phyloP scores from a whole-genome alignment of 2,113 vertebrate genomes.

The Zosterops lateralis region DNA sequence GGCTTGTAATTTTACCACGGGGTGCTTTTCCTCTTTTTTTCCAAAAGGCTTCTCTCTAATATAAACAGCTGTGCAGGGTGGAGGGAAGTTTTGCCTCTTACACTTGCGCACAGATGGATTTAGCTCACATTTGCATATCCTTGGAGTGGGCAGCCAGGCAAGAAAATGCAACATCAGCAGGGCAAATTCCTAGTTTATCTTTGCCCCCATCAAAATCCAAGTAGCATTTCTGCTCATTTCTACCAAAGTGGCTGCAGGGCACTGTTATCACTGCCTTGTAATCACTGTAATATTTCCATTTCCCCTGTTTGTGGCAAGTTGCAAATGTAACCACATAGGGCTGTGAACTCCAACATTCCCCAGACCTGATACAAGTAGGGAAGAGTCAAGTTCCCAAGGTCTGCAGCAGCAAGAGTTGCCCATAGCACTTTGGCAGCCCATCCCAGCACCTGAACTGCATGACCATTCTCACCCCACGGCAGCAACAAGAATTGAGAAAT shows the following conservation, averaged over 20 bases:
- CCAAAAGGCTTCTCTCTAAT: background rate
- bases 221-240: background rate
- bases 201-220: background rate
- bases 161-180: background rate
- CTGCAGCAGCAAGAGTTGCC: background rate
- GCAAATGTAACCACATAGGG: fast-evolving
- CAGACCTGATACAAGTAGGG: background rate
- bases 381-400: background rate
- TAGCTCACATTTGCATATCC: background rate
- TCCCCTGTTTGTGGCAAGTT: background rate
- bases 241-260: background rate
- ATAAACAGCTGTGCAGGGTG: background rate
- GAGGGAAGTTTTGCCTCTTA: background rate
- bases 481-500: background rate
- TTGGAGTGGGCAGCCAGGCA: background rate
- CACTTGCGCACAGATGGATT: background rate
- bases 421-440: background rate
- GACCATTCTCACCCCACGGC: background rate
- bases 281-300: background rate
- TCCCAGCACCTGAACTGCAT: background rate
- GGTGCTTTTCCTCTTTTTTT: background rate
- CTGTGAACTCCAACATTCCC: background rate
- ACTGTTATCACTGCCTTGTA: background rate
- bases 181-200: background rate
- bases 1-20: background rate